Evolutionary conservation across 2,797 vertebrate species (phyloP).

Genomic region (Masticophis lateralis): DNA sequence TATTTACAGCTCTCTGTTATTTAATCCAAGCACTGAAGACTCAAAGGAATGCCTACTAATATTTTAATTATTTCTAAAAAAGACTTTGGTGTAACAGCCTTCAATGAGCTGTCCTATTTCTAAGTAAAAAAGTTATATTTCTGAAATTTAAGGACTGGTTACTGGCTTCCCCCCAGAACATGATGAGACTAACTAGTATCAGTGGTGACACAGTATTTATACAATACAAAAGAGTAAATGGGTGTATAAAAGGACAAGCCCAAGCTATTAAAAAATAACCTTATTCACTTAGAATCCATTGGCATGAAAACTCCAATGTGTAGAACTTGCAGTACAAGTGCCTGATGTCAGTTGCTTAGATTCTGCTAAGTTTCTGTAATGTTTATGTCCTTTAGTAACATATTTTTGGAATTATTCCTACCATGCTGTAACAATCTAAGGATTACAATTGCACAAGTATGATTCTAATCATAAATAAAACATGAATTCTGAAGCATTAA

Average conservation of each 20-base stretch:
- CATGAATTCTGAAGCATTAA: not conserved
- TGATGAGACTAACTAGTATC: slow-evolving; percentile 41
- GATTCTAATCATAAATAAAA: not conserved
- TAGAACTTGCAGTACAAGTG: not conserved
- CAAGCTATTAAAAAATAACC: not conserved
- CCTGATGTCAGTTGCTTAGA: not conserved
- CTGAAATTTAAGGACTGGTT: slow-evolving; percentile 29
- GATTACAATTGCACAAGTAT: not conserved
- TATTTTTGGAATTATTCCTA: not conserved
- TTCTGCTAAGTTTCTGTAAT: not conserved
- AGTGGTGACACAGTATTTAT: slow-evolving; percentile 25
- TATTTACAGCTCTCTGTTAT: slow-evolving; percentile 8
- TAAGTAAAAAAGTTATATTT: slow-evolving; percentile 30
- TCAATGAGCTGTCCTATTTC: slow-evolving; percentile 47
- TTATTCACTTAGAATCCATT: not conserved
- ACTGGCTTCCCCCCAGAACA: slow-evolving; percentile 27
- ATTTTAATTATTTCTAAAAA: slow-evolving; percentile 52
- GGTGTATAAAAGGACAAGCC: not conserved
- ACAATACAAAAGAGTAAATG: not conserved
- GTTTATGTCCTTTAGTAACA: not conserved
- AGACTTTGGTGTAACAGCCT: slow-evolving; percentile 39
- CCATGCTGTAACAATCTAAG: not conserved
- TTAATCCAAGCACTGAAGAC: slow-evolving; percentile 37
- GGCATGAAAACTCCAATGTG: not conserved
- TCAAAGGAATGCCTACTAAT: slow-evolving; percentile 15